These are phyloP conservation scores for Amphipoea oculea DNA, from an alignment of 2,888 invertebrate species.

Conservation along the genomic window DNA sequence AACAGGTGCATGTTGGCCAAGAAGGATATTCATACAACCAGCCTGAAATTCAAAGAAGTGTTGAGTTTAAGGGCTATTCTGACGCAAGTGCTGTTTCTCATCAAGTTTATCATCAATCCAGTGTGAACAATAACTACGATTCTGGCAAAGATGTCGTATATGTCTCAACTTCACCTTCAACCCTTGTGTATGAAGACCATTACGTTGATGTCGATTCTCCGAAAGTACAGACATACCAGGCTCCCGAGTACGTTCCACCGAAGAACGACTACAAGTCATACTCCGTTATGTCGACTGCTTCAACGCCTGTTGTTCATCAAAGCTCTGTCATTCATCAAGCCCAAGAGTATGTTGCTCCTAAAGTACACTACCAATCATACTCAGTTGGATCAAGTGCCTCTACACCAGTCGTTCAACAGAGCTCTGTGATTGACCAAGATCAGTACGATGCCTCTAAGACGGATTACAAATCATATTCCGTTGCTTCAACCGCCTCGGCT, in stretches of 20 bases:
- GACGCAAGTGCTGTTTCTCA: slow-evolving; percentile 85
- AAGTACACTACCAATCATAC: slow-evolving; percentile 77
- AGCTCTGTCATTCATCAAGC: slow-evolving; percentile 69
- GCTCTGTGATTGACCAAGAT: slow-evolving; percentile 70
- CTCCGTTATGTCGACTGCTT: slow-evolving; percentile 74
- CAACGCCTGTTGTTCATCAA: slow-evolving; percentile 76
- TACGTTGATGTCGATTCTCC: slow-evolving; percentile 80
- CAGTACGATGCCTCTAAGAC: slow-evolving; percentile 76
- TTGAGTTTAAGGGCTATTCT: slow-evolving; percentile 80
- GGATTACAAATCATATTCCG: slow-evolving; percentile 76
- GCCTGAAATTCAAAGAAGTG: slow-evolving; percentile 84
- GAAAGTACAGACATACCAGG: slow-evolving; percentile 75
- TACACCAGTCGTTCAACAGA: slow-evolving; percentile 76
- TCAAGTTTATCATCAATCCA: slow-evolving; percentile 81
- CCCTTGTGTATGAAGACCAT: slow-evolving; percentile 83
- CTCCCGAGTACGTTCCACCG: slow-evolving; percentile 77
- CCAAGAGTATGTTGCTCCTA: slow-evolving; percentile 77
- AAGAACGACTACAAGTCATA: slow-evolving; percentile 78
- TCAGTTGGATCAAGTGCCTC: slow-evolving; percentile 77
- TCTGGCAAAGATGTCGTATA: slow-evolving; percentile 77
- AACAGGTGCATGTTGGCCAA: slow-evolving; percentile 72
- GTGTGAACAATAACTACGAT: slow-evolving; percentile 70
- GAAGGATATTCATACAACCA: slow-evolving; percentile 82
- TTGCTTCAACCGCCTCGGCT: slow-evolving; percentile 74
- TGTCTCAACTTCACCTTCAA: slow-evolving; percentile 84